These are phyloP conservation scores for Leptodactylus fuscus DNA, from an alignment of 2,113 vertebrate genomes.

Conservation along the genomic window DNA sequence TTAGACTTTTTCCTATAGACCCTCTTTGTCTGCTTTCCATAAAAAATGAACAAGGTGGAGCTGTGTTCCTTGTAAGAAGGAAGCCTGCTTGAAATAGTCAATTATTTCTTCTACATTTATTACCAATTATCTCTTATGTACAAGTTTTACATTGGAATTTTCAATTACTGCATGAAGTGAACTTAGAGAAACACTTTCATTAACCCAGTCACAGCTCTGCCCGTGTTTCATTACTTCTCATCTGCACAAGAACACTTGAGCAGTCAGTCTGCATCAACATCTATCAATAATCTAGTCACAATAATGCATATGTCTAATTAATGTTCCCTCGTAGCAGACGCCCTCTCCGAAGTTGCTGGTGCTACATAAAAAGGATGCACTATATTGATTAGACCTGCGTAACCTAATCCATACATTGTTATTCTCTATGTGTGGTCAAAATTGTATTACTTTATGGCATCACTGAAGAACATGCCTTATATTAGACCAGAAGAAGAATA, in stretches of 20 bases:
- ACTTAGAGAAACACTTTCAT: neutral
- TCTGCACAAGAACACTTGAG: constrained; percentile 15
- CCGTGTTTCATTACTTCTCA: constrained; percentile 16
- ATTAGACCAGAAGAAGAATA: neutral
- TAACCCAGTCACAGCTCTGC: neutral
- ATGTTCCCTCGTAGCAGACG: neutral
- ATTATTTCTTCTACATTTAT: neutral
- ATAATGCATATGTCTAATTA: neutral
- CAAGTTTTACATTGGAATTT: neutral
- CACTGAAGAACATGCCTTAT: neutral
- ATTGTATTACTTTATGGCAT: neutral
- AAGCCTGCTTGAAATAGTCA: neutral
- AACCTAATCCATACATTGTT: neutral
- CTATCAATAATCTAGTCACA: neutral
- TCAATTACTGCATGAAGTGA: constrained; percentile 9
- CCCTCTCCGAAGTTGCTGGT: neutral
- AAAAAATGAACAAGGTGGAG: neutral
- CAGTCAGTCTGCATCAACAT: constrained; percentile 17
- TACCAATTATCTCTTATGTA: neutral
- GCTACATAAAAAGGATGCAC: neutral
- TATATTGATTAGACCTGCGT: neutral
- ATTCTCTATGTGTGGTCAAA: neutral
- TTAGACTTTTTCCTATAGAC: neutral
- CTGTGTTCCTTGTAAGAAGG: neutral
- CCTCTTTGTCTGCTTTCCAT: neutral